Evolutionary conservation across 1,140 invertebrate genomes (phyloP), one percentile per base, ranked within the genome.

Genomic region (Littorina saxatilis): DNA sequence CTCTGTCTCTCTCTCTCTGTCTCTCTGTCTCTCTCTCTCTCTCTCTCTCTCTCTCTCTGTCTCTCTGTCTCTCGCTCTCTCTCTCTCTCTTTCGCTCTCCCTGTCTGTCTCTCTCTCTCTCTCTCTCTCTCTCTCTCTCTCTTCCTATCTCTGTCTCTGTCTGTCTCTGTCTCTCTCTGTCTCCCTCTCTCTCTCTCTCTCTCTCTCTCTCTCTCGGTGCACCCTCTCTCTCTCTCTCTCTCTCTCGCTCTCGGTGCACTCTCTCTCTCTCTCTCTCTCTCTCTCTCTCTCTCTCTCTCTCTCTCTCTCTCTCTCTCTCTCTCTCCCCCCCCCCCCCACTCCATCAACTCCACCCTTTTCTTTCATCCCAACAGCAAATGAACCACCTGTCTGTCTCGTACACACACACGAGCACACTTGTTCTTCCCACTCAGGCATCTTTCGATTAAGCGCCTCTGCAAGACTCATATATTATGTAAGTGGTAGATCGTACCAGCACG

Each of bases 211-310:
- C 61, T 66, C 7, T 66, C 32, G 7, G 61, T 66, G 7, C 61
- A 9, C 61, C 23, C 61, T 66, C 61, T 66, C 61, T 29, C 61
- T 66, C 61, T 66, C 61, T 66, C 61, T 66, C 61, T 66, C 61
- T 66, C 61, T 66, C 61, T 66, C 61, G 7, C 61, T 66, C 61
- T 66, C 61, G 23, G 11, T 23, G 11, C 61, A 29, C 61, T 66
- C 61, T 66, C 61, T 66, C 61, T 66, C 61, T 66, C 61, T 66
- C 32, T 66, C 61, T 66, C 61, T 66, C 61, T 66, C 61, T 66
- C 61, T 35, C n/a, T 66, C 61, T 66, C 61, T 66, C 61, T 66
- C 61, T 66, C 61, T 66, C 61, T 66, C 61, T 66, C 32, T 66
- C 61, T 66, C 32, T 66, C 61, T 66, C 61, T 66, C 43, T 47